phyloP scores from a whole-genome alignment of 2,797 vertebrate genomes.

The Rachycentron canadum region DNA sequence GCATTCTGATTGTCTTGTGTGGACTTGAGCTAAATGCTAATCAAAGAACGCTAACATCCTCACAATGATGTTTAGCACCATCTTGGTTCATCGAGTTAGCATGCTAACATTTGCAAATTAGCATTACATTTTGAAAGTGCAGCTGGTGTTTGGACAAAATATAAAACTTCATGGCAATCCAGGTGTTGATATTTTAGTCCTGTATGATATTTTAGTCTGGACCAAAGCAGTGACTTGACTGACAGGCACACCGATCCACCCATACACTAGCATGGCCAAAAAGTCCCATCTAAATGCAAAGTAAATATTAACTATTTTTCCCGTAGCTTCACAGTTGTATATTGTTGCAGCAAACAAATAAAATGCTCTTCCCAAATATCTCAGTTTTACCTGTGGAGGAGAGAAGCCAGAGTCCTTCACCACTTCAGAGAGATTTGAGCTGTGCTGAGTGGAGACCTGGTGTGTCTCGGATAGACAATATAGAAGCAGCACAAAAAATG shows the following conservation, averaged over 20 bases:
- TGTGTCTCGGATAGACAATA: conserved; percentile 38
- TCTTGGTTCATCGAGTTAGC: background rate
- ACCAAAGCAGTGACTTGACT: background rate
- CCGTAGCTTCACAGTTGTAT: conserved; percentile 19
- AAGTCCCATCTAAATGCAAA: conserved; percentile 38
- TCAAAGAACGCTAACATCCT: background rate
- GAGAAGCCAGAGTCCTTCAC: conserved; percentile 46
- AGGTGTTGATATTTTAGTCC: background rate
- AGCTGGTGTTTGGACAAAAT: background rate
- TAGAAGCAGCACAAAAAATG: conserved; percentile 23
- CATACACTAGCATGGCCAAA: background rate
- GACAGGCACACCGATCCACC: background rate
- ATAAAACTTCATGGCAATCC: background rate
- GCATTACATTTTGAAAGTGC: background rate
- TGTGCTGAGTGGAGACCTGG: conserved; percentile 43
- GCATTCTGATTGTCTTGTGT: background rate
- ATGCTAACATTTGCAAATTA: background rate
- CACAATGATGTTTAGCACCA: background rate
- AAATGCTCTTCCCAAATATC: conserved; percentile 39
- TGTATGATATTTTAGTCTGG: background rate
- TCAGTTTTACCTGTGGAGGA: conserved; percentile 32
- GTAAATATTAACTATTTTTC: conserved; percentile 43
- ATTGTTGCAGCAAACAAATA: conserved; percentile 38
- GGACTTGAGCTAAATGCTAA: background rate
- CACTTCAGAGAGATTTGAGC: conserved; percentile 66